These are phyloP conservation scores for Chelon labrosus DNA, from an alignment of 2,797 vertebrate species.

Conservation along the genomic window DNA sequence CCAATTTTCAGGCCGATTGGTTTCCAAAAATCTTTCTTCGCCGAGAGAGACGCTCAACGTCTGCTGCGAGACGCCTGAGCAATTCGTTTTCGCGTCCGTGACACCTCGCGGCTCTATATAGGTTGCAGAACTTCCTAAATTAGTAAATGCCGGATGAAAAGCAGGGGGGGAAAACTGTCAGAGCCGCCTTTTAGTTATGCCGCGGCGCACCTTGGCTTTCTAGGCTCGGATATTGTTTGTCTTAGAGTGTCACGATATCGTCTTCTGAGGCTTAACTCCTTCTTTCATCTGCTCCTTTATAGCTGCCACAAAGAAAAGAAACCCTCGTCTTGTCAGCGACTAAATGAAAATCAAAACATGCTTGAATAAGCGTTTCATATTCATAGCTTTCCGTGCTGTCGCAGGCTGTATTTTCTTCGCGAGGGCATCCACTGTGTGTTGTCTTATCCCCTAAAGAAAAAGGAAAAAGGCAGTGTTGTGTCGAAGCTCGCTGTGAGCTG, in stretches of 20 bases:
- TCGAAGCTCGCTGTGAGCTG: conserved; percentile 62
- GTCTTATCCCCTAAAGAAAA: conserved; percentile 50
- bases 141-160: conserved; percentile 36
- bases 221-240: conserved; percentile 28
- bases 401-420: background rate
- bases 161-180: background rate
- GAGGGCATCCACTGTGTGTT: conserved; percentile 37
- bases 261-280: conserved; percentile 20
- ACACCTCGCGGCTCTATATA: conserved; percentile 5
- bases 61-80: background rate
- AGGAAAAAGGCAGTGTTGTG: conserved; percentile 44
- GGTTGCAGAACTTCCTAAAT: conserved; percentile 36
- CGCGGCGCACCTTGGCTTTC: conserved; percentile 22
- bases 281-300: conserved; percentile 38
- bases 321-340: conserved; percentile 19
- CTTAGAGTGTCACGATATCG: conserved; percentile 16
- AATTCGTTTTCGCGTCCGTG: conserved; percentile 32
- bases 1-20: conserved; percentile 31
- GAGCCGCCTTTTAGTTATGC: background rate
- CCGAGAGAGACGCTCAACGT: background rate
- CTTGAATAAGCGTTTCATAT: conserved; percentile 3
- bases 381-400: background rate
- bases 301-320: background rate
- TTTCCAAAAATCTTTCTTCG: background rate
- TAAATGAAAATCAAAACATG: conserved; percentile 22